phyloP scores from a whole-genome alignment of 2,797 vertebrate genomes.

The Chrysocyon brachyurus region DNA sequence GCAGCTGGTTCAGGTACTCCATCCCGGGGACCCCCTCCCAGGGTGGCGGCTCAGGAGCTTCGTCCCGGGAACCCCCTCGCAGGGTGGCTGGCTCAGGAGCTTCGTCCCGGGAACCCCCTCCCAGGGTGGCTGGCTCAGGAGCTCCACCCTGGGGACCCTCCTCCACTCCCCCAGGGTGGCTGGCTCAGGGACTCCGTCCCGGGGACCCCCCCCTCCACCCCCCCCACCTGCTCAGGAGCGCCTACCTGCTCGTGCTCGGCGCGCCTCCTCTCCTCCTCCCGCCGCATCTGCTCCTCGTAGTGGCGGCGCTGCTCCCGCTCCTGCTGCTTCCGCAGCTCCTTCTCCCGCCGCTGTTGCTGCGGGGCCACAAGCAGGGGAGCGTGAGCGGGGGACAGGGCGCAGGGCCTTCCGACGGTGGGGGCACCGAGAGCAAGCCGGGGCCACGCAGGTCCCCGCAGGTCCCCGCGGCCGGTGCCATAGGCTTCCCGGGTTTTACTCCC shows the following conservation, averaged over 20 bases:
- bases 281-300: slow-evolving; percentile 97
- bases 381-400: too few species aligned
- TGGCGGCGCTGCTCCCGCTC: slow-evolving; percentile 96
- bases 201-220: neutral
- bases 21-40: too few species aligned
- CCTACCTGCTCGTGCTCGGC: slow-evolving; percentile 97
- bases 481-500: too few species aligned
- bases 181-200: neutral
- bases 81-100: neutral
- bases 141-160: neutral
- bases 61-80: neutral
- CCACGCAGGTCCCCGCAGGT: too few species aligned
- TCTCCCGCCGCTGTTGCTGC: slow-evolving; percentile 97
- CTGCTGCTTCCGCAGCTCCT: slow-evolving; percentile 98
- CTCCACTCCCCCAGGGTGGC: too few species aligned
- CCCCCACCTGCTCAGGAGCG: neutral
- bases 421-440: too few species aligned
- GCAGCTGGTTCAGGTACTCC: accelerated
- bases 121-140: neutral
- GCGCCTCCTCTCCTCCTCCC: slow-evolving; percentile 97
- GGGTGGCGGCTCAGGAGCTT: too few species aligned
- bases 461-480: too few species aligned
- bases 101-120: neutral
- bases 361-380: neutral
- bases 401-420: too few species aligned